Evolutionary conservation across 92 coral and sea anemone genomes (phyloP), one percentile per base, ranked within the genome.

Genomic region (Ricordea florida): DNA sequence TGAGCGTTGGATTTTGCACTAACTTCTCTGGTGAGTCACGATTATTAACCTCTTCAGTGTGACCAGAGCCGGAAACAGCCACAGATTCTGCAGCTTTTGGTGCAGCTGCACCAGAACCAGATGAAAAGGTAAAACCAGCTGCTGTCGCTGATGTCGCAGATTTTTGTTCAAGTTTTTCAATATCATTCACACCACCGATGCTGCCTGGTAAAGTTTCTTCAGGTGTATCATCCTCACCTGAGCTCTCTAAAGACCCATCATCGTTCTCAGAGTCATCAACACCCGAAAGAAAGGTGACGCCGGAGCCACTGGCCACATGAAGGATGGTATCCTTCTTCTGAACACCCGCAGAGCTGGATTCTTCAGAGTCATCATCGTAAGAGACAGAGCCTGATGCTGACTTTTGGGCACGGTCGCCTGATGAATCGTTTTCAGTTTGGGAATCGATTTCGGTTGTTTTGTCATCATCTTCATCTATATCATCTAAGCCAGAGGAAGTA

Each of bases 191-290:
- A 37, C 86, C 93, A 6, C 98, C 98, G 1, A 88, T 63, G 31
- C 85, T 93, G 7, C 97, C 98, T 34, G 98, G 98, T 30, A 94
- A 34, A 17, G 68, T 4, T 6, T 88, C 94, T 25, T 88, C 90
- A 1, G 80, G 81, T 10, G 51, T 58, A 22, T 85, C 92, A 17
- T 87, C 88, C 41, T 75, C 92, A 0, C 89, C 84, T 10, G 88
- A 60, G 10, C 52, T 55, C 41, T 72, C 90, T 15, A 46, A 33
- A 38, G 82, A 62, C 3, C 44, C 77, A 1, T 31, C 60, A 5
- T 76, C 87, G 13, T 37, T 62, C 11, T 66, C 81, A 3, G 74
- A 32, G 36, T 55, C 23, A 46, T 79, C 69, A 9, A 73, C 84
- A 1, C 97, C 97, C 10, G 97, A 91, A 45, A 91, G 31, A 35